Conservation (phyloP, 2,797 vertebrate genomes). For the Bovichtus variegatus region DNA sequence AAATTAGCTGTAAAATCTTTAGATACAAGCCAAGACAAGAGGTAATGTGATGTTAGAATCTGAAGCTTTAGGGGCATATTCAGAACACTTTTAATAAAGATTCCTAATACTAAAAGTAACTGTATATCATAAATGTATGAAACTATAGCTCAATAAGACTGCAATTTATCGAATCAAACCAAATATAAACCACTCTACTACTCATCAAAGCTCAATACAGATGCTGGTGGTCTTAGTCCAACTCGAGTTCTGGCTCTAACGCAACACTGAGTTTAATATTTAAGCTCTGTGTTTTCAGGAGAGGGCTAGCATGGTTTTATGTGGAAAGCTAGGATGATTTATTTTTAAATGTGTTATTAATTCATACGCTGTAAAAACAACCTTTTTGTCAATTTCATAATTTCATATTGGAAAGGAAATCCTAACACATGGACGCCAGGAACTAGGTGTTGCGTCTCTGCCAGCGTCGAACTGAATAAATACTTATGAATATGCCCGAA, state of each 20-base stretch:
- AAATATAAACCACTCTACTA: constrained; percentile 16
- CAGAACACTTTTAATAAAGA: background rate
- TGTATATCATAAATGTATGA: background rate
- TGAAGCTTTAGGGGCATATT: background rate
- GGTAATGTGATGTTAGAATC: background rate
- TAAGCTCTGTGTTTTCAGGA: constrained; percentile 43
- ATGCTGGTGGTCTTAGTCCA: constrained; percentile 44
- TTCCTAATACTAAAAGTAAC: background rate
- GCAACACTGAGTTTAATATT: constrained; percentile 33
- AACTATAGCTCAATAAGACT: constrained; percentile 5
- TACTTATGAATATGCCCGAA: constrained; percentile 81
- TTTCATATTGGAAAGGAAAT: constrained; percentile 75
- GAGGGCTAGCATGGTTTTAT: constrained; percentile 36
- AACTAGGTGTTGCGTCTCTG: constrained; percentile 71
- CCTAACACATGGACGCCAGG: constrained; percentile 62
- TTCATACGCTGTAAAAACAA: constrained; percentile 69
- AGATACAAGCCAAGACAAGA: too few species aligned
- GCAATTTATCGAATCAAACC: constrained; percentile 13
- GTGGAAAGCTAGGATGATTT: constrained; percentile 60
- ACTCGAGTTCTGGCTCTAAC: constrained; percentile 11
- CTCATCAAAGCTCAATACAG: constrained; percentile 27
- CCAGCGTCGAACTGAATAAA: constrained; percentile 78
- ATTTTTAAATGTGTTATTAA: constrained; percentile 70
- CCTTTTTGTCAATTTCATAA: constrained; percentile 71
- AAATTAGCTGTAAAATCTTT: background rate